Percentiles rank a stretch among this genome's conserved stretches.
Conservation (phyloP, 2,888 invertebrate genomes). For the Deilephila elpenor region DNA sequence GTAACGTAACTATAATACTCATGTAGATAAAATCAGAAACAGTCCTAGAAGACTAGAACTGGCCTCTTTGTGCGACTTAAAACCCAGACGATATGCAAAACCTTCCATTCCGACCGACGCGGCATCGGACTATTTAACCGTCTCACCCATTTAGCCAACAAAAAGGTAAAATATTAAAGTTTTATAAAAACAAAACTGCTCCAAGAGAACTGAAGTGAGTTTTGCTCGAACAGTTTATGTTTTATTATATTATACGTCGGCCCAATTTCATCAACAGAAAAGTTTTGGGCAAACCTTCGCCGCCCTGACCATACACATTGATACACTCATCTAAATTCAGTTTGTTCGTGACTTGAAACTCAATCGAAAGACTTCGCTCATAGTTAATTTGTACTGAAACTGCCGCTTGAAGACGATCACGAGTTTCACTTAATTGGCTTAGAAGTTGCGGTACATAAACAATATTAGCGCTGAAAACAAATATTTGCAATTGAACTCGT, state of each 20-base stretch:
- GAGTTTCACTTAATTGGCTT: conserved; percentile 65
- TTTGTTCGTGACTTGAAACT: conserved; percentile 70
- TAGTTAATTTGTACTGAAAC: conserved; percentile 70
- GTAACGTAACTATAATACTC: neutral
- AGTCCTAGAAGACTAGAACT: conserved; percentile 11
- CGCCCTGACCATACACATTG: conserved; percentile 65
- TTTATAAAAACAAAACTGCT: conserved; percentile 2
- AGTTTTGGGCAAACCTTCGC: conserved; percentile 53
- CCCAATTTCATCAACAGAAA: conserved; percentile 60
- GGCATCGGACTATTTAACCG: conserved; percentile 16
- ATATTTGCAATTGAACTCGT: conserved; percentile 40
- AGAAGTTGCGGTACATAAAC: conserved; percentile 59
- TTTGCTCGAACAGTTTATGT: conserved; percentile 35
- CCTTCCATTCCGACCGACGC: conserved; percentile 9
- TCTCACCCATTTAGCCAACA: conserved; percentile 7
- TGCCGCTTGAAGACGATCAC: conserved; percentile 65
- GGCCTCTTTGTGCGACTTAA: neutral
- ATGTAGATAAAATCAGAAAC: neutral
- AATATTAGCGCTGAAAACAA: conserved; percentile 56
- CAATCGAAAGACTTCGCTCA: conserved; percentile 60
- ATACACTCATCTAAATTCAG: conserved; percentile 78
- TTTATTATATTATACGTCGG: conserved; percentile 46
- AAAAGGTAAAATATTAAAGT: conserved; percentile 7
- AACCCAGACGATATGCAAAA: conserved; percentile 12
- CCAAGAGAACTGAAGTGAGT: conserved; percentile 1